A percentile compares a stretch with the other conserved stretches of the same genome.
Evolutionary conservation across 2,797 vertebrate species (phyloP).

Genomic region (Sebastiscus albofasciatus): DNA sequence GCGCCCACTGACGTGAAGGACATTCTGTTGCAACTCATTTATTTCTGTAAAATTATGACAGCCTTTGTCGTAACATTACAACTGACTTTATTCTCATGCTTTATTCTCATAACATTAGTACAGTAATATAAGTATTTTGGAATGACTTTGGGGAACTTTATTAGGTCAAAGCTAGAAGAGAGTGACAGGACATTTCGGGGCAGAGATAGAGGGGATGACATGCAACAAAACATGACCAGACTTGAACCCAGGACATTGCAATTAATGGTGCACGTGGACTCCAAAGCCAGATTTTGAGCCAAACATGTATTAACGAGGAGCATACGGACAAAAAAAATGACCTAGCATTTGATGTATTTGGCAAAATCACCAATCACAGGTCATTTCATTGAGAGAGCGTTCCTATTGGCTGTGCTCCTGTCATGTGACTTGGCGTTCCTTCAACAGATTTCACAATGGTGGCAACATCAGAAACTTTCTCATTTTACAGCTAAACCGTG

Average conservation of each 20-base stretch:
- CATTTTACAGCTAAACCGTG: too few relatives aligned
- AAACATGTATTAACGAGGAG: neutral
- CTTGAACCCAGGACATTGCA: neutral
- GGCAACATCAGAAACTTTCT: too few relatives aligned
- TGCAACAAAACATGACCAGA: neutral
- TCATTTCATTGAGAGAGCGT: too few relatives aligned
- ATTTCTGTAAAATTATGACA: neutral
- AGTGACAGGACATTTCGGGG: neutral
- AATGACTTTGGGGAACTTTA: neutral
- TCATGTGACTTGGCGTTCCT: too few relatives aligned
- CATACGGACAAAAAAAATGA: neutral
- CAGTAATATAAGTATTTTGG: neutral
- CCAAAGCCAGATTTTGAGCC: neutral
- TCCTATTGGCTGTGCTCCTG: too few relatives aligned
- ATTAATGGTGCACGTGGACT: neutral
- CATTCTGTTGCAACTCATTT: neutral
- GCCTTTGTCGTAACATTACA: neutral
- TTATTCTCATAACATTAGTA: neutral
- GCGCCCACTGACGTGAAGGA: neutral
- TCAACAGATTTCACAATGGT: too few relatives aligned
- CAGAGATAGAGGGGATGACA: too few relatives aligned
- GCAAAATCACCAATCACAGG: neutral
- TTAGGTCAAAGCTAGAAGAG: neutral
- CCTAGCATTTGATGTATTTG: neutral
- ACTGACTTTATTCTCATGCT: neutral